Conservation (phyloP, 2,113 vertebrate genomes). For the Campylomormyrus tamandua region DNA sequence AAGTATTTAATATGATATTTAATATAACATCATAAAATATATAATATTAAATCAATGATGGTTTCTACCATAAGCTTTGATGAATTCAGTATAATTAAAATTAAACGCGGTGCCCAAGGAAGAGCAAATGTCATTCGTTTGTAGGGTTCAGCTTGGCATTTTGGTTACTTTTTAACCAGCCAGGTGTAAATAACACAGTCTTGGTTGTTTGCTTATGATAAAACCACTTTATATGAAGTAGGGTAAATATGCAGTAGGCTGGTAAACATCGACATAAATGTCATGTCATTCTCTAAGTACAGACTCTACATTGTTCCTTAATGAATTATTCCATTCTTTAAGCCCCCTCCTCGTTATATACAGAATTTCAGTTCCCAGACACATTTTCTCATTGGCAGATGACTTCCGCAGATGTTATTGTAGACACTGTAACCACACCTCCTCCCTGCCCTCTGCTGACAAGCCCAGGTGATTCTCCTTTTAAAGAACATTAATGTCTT, state of each 20-base stretch:
- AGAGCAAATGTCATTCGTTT: conserved; percentile 34
- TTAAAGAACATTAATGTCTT: conserved; percentile 3
- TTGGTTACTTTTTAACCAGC: conserved; percentile 57
- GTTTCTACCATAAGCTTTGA: neutral
- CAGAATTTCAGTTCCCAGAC: neutral
- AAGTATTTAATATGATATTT: neutral
- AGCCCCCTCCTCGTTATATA: neutral
- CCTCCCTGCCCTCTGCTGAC: neutral
- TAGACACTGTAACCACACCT: neutral
- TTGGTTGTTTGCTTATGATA: conserved; percentile 49
- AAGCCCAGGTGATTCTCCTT: neutral
- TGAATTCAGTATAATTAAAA: neutral
- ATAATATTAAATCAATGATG: neutral
- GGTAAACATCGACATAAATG: neutral
- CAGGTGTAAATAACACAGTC: conserved; percentile 34
- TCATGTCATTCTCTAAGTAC: neutral
- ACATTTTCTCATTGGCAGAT: neutral
- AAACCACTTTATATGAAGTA: conserved; percentile 23
- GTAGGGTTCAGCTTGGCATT: conserved; percentile 39
- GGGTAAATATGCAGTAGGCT: conserved; percentile 15
- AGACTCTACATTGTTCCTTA: neutral
- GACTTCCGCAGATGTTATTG: neutral
- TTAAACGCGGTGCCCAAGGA: neutral
- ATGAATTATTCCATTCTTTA: neutral
- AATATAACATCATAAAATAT: neutral